Percentiles rank a stretch among this genome's conserved stretches.
phyloP scores from a whole-genome alignment of 1,140 invertebrate species.

The Hypothenemus hampei region DNA sequence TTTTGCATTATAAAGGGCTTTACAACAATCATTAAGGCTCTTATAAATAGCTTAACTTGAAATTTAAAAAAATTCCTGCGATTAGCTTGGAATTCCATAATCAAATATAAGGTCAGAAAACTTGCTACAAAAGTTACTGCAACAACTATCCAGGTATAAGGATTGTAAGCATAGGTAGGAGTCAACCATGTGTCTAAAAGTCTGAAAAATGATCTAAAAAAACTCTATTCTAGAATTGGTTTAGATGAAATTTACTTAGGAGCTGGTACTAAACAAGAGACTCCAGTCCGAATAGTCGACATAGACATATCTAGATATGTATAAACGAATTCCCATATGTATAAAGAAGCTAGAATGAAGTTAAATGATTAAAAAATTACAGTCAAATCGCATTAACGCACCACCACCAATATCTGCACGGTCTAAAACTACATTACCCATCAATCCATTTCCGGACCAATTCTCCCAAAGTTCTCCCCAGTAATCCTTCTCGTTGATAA shows the following conservation, averaged over 20 bases:
- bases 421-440: constrained; percentile 54
- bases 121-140: neutral
- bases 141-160: constrained; percentile 36
- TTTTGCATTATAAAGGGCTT: constrained; percentile 29
- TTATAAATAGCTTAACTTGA: constrained; percentile 1
- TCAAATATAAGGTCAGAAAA: constrained; percentile 6
- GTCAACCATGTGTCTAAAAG: constrained; percentile 34
- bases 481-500: constrained; percentile 48
- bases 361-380: neutral
- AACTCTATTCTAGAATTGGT: neutral
- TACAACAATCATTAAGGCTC: constrained; percentile 12
- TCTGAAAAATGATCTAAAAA: constrained; percentile 22
- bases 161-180: constrained; percentile 34
- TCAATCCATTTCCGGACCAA: constrained; percentile 52
- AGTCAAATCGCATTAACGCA: constrained; percentile 28
- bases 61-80: neutral
- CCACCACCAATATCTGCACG: constrained; percentile 53
- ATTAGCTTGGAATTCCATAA: neutral
- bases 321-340: constrained; percentile 55
- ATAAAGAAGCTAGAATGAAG: constrained; percentile 49
- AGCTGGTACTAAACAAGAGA: constrained; percentile 55
- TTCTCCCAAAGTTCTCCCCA: constrained; percentile 58
- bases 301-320: constrained; percentile 52
- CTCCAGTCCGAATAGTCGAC: constrained; percentile 51
- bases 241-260: constrained; percentile 45